Evolutionary conservation across 1,140 invertebrate genomes (phyloP), one percentile per base, ranked within the genome.

Genomic region (Eufriesea mexicana): DNA sequence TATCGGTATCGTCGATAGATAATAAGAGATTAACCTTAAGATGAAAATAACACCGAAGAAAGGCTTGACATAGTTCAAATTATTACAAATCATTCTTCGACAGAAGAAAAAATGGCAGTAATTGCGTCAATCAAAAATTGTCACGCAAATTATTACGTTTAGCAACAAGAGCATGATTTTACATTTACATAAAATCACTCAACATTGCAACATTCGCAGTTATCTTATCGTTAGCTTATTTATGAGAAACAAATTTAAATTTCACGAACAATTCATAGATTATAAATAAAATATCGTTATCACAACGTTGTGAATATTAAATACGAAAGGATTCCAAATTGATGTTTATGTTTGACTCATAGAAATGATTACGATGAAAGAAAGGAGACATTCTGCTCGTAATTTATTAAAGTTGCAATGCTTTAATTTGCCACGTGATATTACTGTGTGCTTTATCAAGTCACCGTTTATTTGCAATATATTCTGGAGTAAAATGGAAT

Each of bases 381-480:
- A 51, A 54, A 20, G 5, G 6, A n/a, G 51, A 12, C 8, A 42
- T 51, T 68, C 18, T 14, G 35, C n/a, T n/a, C 7, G n/a, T 51
- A 10, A 74, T 73, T 64, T 64, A 54, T 28, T 28, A n/a, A 23
- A 42, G n/a, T 42, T 18, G 9, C 25, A n/a, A 25, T 49, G 23
- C n/a, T 28, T 82, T 76, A 76, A 82, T 82, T 76, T 28, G 23
- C 12, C 62, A 47, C 25, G 10, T 20, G 62, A 76, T 57, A 67
- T 47, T 68, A 59, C 25, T 47, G 10, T 7, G 7, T 49, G 25
- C 12, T 47, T 76, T 76, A 82, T 82, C 73, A 25, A 64, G 42
- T 20, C 42, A 82, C 72, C 25, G 73, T 82, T 82, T 74, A 80
- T 80, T 64, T 76, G 62, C 71, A 67, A 67, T 68, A 54, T 67